A percentile compares a stretch with the other conserved stretches of the same genome.
Conservation (phyloP, 2,888 invertebrate species). For the Cistogaster globosa region DNA sequence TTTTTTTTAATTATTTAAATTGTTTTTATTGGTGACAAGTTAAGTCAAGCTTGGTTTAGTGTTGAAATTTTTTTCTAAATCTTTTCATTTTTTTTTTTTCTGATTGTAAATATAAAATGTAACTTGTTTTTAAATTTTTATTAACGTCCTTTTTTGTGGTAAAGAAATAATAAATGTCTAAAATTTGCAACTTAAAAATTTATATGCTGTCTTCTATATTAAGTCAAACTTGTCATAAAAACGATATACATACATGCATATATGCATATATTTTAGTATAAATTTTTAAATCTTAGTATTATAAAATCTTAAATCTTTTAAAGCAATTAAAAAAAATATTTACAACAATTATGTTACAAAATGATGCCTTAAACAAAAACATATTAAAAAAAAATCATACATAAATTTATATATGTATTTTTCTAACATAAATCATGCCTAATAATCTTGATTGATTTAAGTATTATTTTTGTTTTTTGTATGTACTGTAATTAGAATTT, state of each 20-base stretch:
- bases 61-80: conserved; percentile 15
- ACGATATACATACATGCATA: conserved; percentile 13
- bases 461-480: conserved; percentile 67
- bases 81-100: neutral
- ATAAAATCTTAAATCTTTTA: conserved; percentile 23
- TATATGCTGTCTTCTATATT: conserved; percentile 34
- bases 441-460: conserved; percentile 63
- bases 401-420: conserved; percentile 8
- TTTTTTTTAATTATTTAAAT: conserved; percentile 6
- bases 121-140: conserved; percentile 11
- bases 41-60: conserved; percentile 29
- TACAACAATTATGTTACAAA: conserved; percentile 33
- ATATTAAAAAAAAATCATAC: conserved; percentile 52
- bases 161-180: neutral
- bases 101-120: neutral
- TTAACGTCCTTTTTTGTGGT: conserved; percentile 16
- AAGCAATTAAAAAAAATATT: neutral
- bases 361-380: conserved; percentile 63
- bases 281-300: conserved; percentile 52
- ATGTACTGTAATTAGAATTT: conserved; percentile 58
- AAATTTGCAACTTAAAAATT: conserved; percentile 18
- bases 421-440: conserved; percentile 10
- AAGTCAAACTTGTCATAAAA: conserved; percentile 63
- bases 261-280: conserved; percentile 24
- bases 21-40: conserved; percentile 27